Conservation (phyloP, 2,888 invertebrate genomes). For the Fragum sueziense region DNA sequence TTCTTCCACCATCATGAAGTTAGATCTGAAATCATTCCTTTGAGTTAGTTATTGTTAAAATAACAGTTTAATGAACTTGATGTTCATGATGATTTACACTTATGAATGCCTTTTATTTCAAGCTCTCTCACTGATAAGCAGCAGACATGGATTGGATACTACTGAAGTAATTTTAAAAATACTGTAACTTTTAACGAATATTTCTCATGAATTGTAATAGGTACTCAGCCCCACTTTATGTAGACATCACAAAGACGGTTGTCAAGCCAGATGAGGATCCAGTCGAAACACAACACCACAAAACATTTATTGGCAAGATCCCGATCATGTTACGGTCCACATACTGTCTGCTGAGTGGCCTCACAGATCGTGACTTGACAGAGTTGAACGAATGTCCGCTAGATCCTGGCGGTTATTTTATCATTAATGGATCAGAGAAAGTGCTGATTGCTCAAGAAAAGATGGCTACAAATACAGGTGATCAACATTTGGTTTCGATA, state of each 20-base stretch:
- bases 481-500: too few relatives aligned
- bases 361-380: conserved; percentile 99
- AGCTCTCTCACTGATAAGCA: too few relatives aligned
- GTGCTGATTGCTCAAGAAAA: conserved; percentile 99
- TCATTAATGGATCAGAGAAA: conserved; percentile 99
- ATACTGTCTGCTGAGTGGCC: conserved; percentile 95
- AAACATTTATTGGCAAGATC: conserved; percentile 93
- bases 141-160: too few relatives aligned
- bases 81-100: too few relatives aligned
- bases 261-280: conserved; percentile 93
- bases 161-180: too few relatives aligned
- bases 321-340: conserved; percentile 99
- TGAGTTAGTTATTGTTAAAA: too few relatives aligned
- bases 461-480: conserved; percentile 98
- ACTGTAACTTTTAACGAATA: too few relatives aligned
- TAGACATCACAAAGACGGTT: conserved; percentile 98
- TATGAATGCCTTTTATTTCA: too few relatives aligned
- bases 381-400: conserved; percentile 99
- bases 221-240: conserved; percentile 99
- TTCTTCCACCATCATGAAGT: too few relatives aligned
- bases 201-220: too few relatives aligned
- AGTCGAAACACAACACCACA: conserved; percentile 88
- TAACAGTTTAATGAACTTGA: too few relatives aligned
- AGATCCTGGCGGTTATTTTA: conserved; percentile 99
- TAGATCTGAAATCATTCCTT: too few relatives aligned